These are phyloP conservation scores for Coecobrya sp. DNA, from an alignment of 2,888 invertebrate genomes.

Conservation along the genomic window DNA sequence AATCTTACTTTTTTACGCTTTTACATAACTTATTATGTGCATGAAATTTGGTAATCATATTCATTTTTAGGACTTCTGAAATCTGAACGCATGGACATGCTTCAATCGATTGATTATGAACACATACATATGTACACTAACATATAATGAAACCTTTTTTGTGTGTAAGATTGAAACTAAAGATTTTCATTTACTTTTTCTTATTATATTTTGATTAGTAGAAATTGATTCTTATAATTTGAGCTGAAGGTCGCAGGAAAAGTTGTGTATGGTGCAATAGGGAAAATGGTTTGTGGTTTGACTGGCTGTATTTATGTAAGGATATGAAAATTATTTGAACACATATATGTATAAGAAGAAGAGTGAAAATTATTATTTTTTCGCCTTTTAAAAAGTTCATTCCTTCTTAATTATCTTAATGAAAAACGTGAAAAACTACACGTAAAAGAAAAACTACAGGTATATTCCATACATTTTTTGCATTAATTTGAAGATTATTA, in stretches of 20 bases:
- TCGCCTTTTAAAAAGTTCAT: not conserved
- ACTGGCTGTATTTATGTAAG: not conserved
- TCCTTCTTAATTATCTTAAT: conserved; percentile 42
- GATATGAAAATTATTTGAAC: conserved; percentile 1
- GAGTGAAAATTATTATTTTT: conserved; percentile 45
- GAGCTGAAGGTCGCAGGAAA: conserved; percentile 74
- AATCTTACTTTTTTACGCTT: too few relatives aligned
- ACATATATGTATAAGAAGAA: not conserved
- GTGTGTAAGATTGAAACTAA: conserved; percentile 53
- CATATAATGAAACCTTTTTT: conserved; percentile 5
- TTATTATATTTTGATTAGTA: conserved; percentile 68
- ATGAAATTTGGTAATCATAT: too few relatives aligned
- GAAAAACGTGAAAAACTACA: too few relatives aligned
- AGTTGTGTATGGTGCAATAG: not conserved
- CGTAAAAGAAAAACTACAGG: too few relatives aligned
- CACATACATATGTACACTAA: too few relatives aligned
- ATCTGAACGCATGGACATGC: not conserved
- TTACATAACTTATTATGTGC: too few relatives aligned
- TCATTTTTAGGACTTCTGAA: not conserved
- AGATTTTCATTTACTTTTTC: conserved; percentile 66
- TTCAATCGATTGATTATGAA: not conserved
- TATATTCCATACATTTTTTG: too few relatives aligned
- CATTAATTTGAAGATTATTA: too few relatives aligned
- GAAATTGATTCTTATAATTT: conserved; percentile 61
- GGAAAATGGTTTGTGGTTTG: conserved; percentile 55